Evolutionary conservation across 2,797 vertebrate genomes (phyloP).

Genomic region (Propithecus deckenii): DNA sequence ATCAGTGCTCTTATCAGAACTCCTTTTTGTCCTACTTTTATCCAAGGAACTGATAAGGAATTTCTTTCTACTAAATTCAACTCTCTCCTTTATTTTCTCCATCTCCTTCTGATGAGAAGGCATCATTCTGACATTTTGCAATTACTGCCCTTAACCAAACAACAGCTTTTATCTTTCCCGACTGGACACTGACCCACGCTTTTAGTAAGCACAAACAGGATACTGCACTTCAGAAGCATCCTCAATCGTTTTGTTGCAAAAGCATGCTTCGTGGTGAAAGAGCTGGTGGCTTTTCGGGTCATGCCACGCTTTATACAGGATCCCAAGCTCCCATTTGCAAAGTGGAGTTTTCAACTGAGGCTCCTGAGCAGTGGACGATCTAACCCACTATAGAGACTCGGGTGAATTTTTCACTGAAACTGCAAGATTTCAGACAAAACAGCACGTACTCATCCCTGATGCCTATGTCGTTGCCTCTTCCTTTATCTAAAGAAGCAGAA

Average conservation of each 20-base stretch:
- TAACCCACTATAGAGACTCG: not conserved
- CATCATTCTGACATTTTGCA: not conserved
- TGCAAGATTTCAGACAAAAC: not conserved
- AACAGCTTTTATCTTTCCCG: not conserved
- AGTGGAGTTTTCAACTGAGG: not conserved
- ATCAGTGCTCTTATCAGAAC: not conserved
- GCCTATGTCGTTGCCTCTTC: not conserved
- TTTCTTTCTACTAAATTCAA: conserved; percentile 2
- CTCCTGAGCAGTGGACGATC: not conserved
- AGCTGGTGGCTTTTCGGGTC: not conserved
- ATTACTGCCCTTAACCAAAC: not conserved
- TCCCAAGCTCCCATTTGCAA: not conserved
- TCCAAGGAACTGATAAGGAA: not conserved
- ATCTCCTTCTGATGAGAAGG: not conserved
- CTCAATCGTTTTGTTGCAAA: not conserved
- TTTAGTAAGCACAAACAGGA: not conserved
- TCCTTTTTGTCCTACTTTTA: not conserved
- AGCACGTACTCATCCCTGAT: not conserved
- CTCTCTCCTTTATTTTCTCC: not conserved
- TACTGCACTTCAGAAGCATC: not conserved
- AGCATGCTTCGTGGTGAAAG: not conserved
- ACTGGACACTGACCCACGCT: not conserved
- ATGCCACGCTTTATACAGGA: not conserved
- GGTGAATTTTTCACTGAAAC: not conserved
- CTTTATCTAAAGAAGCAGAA: not conserved